Conservation (phyloP, 2,888 invertebrate species). For the Acleris laterana region DNA sequence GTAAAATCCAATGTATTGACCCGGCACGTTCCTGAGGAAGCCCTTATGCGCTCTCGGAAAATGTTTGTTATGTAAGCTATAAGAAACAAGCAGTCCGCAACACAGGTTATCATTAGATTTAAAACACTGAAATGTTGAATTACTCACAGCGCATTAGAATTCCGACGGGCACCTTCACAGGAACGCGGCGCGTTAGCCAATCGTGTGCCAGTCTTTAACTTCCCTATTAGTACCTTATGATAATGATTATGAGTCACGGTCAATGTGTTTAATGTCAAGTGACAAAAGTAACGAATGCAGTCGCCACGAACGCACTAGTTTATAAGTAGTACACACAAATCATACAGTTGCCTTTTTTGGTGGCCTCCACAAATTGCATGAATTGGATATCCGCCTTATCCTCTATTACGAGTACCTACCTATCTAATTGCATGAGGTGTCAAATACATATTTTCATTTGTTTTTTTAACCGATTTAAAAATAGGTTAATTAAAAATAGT, state of each 20-base stretch:
- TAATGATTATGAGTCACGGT: constrained; percentile 48
- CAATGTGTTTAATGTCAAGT: constrained; percentile 44
- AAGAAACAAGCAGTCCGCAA: background rate
- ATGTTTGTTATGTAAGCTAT: background rate
- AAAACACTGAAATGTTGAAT: constrained; percentile 11
- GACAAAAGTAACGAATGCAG: constrained; percentile 38
- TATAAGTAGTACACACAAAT: background rate
- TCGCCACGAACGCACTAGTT: background rate
- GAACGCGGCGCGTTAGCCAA: constrained; percentile 30
- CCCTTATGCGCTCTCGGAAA: too few species aligned
- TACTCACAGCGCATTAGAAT: constrained; percentile 28
- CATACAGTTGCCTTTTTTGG: too few species aligned
- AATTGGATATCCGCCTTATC: too few species aligned
- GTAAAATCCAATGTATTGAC: too few species aligned
- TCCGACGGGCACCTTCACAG: constrained; percentile 17
- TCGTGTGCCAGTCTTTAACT: constrained; percentile 45
- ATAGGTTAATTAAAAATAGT: too few species aligned
- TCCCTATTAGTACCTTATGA: constrained; percentile 53
- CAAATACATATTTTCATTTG: too few species aligned
- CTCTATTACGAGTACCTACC: too few species aligned
- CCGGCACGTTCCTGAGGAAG: too few species aligned
- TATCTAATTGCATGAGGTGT: too few species aligned
- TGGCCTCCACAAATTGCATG: too few species aligned
- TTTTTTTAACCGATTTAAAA: too few species aligned
- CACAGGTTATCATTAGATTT: background rate